A percentile compares a stretch with the other conserved stretches of the same genome.
Evolutionary conservation across 2,797 vertebrate species (phyloP).

Genomic region (Etheostoma perlongum): DNA sequence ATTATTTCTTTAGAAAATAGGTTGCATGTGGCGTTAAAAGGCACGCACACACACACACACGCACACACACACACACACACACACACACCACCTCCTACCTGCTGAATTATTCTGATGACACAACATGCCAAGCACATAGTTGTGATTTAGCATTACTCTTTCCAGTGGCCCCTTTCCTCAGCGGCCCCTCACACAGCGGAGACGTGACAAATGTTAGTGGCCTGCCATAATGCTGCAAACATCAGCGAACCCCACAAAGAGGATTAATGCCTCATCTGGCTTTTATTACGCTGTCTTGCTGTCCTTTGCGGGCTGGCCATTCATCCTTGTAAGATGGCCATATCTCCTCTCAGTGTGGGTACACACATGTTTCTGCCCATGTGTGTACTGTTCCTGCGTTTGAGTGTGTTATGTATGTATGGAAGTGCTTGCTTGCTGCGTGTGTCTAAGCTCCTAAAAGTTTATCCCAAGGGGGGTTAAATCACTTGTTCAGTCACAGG

Average conservation of each 20-base stretch:
- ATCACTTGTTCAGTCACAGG: conserved; percentile 71
- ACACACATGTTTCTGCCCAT: neutral
- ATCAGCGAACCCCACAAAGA: conserved; percentile 78
- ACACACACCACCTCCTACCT: conserved; percentile 15
- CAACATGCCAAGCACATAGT: conserved; percentile 60
- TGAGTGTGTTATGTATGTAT: conserved; percentile 33
- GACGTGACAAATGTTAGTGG: conserved; percentile 70
- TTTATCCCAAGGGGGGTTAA: conserved; percentile 73
- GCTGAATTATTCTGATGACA: conserved; percentile 59
- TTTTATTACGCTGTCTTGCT: conserved; percentile 78
- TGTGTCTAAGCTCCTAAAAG: conserved; percentile 49
- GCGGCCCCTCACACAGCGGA: conserved; percentile 18
- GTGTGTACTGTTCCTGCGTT: conserved; percentile 3
- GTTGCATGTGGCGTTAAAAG: neutral
- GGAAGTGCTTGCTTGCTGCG: conserved; percentile 24
- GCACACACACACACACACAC: neutral
- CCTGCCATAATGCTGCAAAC: conserved; percentile 79
- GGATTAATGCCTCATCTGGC: conserved; percentile 79
- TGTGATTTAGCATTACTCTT: conserved; percentile 74
- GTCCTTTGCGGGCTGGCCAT: conserved; percentile 71
- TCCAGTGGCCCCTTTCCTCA: conserved; percentile 48
- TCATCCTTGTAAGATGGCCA: conserved; percentile 80
- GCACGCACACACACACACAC: too few relatives aligned
- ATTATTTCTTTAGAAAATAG: conserved; percentile 9
- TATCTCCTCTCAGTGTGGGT: conserved; percentile 61